These are phyloP conservation scores for Tenthredo distinguenda DNA, from an alignment of 2,888 invertebrate species.

Conservation along the genomic window DNA sequence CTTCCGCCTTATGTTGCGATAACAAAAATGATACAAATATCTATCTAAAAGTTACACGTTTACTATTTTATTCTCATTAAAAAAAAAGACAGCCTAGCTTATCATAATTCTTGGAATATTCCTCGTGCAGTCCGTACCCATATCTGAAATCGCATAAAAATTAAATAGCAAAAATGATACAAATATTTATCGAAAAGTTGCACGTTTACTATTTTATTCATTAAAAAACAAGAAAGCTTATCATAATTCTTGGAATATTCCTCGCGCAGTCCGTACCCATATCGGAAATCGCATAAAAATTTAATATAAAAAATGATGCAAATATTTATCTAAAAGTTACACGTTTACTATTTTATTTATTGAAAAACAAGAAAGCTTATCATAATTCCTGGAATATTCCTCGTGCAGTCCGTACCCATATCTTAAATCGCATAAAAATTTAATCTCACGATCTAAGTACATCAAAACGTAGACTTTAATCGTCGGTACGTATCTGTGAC, in stretches of 20 bases:
- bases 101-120: constrained; percentile 12
- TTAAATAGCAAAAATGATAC: not conserved
- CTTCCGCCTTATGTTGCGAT: constrained; percentile 1
- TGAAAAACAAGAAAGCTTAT: not conserved
- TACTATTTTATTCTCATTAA: not conserved
- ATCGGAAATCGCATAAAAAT: not conserved
- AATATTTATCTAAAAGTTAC: not conserved
- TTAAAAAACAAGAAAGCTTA: not conserved
- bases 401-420: not conserved
- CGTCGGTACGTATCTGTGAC: not conserved
- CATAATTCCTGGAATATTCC: constrained; percentile 7
- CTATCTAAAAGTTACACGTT: not conserved
- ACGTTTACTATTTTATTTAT: not conserved
- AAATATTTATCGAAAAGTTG: not conserved
- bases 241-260: constrained; percentile 9
- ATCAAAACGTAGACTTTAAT: not conserved
- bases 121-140: not conserved
- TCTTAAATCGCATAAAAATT: not conserved
- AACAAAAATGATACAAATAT: not conserved
- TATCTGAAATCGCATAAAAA: not conserved
- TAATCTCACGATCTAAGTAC: not conserved
- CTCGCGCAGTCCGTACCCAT: not conserved
- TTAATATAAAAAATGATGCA: not conserved
- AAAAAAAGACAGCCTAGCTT: not conserved
- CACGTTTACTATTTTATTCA: not conserved